phyloP scores from a whole-genome alignment of 2,888 invertebrate species.

The Leptopilina syphax region DNA sequence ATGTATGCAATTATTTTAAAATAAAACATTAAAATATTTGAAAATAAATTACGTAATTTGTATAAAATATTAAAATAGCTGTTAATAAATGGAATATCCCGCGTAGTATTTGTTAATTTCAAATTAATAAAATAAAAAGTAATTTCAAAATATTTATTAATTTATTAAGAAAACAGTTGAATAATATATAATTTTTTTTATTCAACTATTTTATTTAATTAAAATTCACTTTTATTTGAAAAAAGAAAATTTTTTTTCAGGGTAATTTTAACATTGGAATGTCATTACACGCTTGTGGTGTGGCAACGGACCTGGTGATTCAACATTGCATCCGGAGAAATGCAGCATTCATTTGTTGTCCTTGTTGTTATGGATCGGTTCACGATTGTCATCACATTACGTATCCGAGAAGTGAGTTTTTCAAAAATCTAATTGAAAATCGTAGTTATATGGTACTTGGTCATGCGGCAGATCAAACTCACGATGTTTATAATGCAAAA shows the following conservation, averaged over 20 bases:
- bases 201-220: too few relatives aligned
- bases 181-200: too few relatives aligned
- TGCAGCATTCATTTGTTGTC: constrained; percentile 93
- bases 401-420: constrained; percentile 89
- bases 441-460: constrained; percentile 89
- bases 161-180: too few relatives aligned
- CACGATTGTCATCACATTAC: constrained; percentile 87
- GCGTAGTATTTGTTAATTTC: too few relatives aligned
- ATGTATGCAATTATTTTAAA: not conserved
- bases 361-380: constrained; percentile 96
- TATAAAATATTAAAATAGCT: too few relatives aligned
- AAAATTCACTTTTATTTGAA: too few relatives aligned
- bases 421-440: constrained; percentile 75
- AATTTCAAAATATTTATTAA: too few relatives aligned
- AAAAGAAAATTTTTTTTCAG: not conserved
- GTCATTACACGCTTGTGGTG: constrained; percentile 95
- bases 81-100: too few relatives aligned
- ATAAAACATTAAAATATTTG: too few relatives aligned
- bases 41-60: too few relatives aligned
- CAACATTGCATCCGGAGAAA: constrained; percentile 86
- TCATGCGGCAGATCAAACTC: constrained; percentile 95
- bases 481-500: constrained; percentile 84
- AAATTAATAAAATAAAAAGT: too few relatives aligned
- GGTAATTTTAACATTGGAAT: constrained; percentile 91
- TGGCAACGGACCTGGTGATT: constrained; percentile 94